Conservation (phyloP, 2,797 vertebrate genomes). For the Leptatherina wallacei region DNA sequence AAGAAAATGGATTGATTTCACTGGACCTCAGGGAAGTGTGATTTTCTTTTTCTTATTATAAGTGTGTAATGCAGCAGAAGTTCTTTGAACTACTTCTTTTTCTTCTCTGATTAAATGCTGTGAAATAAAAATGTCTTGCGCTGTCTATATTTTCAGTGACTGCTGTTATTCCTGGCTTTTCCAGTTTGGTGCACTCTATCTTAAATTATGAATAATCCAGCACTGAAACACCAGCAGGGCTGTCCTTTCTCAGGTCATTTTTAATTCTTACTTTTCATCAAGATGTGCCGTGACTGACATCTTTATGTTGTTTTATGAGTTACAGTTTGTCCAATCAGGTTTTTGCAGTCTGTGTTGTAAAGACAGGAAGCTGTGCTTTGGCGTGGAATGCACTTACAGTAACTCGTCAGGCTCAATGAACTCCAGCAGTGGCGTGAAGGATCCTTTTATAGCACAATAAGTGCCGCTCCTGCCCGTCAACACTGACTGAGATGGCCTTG, state of each 20-base stretch:
- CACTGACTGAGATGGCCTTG: slow-evolving; percentile 37
- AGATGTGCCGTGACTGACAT: slow-evolving; percentile 2
- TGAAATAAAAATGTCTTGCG: background rate
- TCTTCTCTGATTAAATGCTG: slow-evolving; percentile 15
- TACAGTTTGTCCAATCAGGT: background rate
- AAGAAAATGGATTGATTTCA: background rate
- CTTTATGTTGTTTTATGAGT: background rate
- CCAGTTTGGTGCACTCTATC: slow-evolving; percentile 17
- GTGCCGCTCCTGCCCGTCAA: slow-evolving; percentile 22
- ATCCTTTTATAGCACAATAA: slow-evolving; percentile 12
- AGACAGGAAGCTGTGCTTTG: slow-evolving; percentile 4
- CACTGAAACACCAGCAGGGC: slow-evolving; percentile 2
- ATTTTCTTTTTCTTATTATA: background rate
- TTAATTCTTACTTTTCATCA: background rate
- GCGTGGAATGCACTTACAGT: slow-evolving; percentile 7
- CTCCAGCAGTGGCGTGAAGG: slow-evolving; percentile 20
- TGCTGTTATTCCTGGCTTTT: slow-evolving; percentile 18
- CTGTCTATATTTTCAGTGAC: slow-evolving; percentile 1
- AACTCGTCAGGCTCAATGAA: slow-evolving; percentile 25
- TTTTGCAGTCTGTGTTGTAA: background rate
- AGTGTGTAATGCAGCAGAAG: background rate
- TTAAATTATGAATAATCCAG: slow-evolving; percentile 23
- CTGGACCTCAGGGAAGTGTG: background rate
- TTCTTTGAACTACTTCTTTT: background rate
- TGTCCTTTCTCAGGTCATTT: background rate